Conservation (phyloP, 2,888 invertebrate genomes). For the Melieria omissa region DNA sequence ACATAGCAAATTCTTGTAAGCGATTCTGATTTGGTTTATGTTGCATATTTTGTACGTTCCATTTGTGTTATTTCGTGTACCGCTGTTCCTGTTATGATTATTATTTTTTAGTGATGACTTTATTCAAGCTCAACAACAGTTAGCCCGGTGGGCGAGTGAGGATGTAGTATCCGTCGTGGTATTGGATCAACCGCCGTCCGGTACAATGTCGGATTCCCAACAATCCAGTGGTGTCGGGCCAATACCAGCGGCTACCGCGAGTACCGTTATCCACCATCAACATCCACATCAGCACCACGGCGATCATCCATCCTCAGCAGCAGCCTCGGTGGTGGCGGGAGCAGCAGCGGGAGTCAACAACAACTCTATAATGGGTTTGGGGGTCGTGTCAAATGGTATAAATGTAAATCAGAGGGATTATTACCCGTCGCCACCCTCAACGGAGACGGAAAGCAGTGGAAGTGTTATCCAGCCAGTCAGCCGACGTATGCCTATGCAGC, state of each 20-base stretch:
- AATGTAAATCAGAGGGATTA: constrained; percentile 68
- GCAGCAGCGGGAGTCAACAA: constrained; percentile 53
- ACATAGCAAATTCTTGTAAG: constrained; percentile 14
- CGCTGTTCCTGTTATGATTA: constrained; percentile 80
- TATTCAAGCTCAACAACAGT: constrained; percentile 97
- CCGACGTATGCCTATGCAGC: constrained; percentile 50
- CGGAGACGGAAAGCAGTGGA: constrained; percentile 71
- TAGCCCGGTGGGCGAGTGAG: constrained; percentile 95
- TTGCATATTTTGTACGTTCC: constrained; percentile 30
- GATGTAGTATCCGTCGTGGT: constrained; percentile 76
- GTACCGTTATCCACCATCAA: constrained; percentile 68
- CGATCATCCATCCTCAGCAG: constrained; percentile 64
- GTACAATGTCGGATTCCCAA: constrained; percentile 67
- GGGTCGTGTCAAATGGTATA: constrained; percentile 66
- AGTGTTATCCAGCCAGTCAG: constrained; percentile 67
- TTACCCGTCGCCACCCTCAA: constrained; percentile 68
- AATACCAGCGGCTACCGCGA: constrained; percentile 69
- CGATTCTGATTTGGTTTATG: constrained; percentile 14
- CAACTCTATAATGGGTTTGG: constrained; percentile 60
- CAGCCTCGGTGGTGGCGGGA: constrained; percentile 42
- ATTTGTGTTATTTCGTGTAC: constrained; percentile 68
- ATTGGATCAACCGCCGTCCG: constrained; percentile 66
- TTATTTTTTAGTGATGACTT: constrained; percentile 96
- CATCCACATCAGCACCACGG: constrained; percentile 66
- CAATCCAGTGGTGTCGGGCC: constrained; percentile 69